These are phyloP conservation scores for Tangara arthus DNA, from an alignment of 2,797 vertebrate genomes.

Conservation along the genomic window DNA sequence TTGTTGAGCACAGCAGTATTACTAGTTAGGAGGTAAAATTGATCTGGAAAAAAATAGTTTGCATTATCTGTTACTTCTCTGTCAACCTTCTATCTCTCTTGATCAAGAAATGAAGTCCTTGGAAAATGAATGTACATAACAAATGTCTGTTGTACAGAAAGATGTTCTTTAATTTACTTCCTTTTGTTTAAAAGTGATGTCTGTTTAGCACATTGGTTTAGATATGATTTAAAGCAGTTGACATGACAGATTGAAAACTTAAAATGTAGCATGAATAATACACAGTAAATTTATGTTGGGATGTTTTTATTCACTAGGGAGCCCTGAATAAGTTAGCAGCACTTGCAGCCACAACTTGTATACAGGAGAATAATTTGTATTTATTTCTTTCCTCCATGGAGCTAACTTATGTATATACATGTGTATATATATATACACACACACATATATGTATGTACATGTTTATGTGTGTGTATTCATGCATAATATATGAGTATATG, in stretches of 20 bases:
- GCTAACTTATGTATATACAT: neutral
- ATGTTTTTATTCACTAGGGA: constrained; percentile 56
- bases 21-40: constrained; percentile 19
- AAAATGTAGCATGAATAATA: constrained; percentile 64
- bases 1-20: neutral
- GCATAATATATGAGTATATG: neutral
- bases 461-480: neutral
- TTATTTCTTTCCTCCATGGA: constrained; percentile 28
- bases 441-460: neutral
- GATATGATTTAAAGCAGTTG: constrained; percentile 53
- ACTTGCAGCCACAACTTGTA: constrained; percentile 54
- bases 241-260: constrained; percentile 60
- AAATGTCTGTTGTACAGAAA: constrained; percentile 41
- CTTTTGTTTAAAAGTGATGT: constrained; percentile 57
- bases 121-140: constrained; percentile 44
- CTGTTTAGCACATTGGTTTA: constrained; percentile 41
- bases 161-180: constrained; percentile 62
- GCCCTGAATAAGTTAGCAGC: constrained; percentile 43
- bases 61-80: constrained; percentile 22
- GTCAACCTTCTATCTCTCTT: constrained; percentile 2
- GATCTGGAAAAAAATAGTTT: constrained; percentile 5
- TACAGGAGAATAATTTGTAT: constrained; percentile 39
- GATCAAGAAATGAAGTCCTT: constrained; percentile 16
- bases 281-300: constrained; percentile 64
- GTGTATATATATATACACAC: too few relatives aligned